Percentiles rank a stretch among this genome's conserved stretches.
These are phyloP conservation scores for Macroglossus sobrinus DNA, from an alignment of 2,113 vertebrate genomes.

Conservation along the genomic window DNA sequence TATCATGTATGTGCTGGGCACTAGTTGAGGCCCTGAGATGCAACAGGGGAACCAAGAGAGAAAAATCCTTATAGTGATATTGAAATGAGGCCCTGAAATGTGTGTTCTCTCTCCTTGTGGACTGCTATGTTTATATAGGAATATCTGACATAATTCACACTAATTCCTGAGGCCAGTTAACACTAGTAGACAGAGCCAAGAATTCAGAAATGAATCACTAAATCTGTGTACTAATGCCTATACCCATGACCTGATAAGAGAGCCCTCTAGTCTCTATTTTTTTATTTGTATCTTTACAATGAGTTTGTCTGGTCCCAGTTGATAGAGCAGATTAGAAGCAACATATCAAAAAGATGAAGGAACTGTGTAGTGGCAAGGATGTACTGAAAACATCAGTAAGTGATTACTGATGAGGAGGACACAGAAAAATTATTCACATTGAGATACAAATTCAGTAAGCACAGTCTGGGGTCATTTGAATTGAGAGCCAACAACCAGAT, in stretches of 20 bases:
- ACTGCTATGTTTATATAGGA: neutral
- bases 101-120: neutral
- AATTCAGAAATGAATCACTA: neutral
- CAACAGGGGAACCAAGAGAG: neutral
- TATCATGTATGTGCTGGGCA: too few relatives aligned
- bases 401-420: neutral
- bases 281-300: neutral
- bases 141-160: neutral
- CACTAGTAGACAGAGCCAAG: neutral
- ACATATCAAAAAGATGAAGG: neutral
- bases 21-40: neutral
- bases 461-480: neutral
- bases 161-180: neutral
- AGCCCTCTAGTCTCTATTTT: neutral
- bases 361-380: neutral
- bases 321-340: slow-evolving; percentile 36
- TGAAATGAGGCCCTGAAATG: neutral
- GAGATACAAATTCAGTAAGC: neutral
- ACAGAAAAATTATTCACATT: neutral
- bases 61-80: neutral
- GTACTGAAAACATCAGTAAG: neutral
- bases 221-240: neutral
- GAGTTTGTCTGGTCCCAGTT: neutral
- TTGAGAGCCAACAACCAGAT: neutral
- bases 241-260: neutral